Base-by-base conservation (phyloP, 2,888 invertebrate genomes). In the Metopia argyrocephala region DNA sequence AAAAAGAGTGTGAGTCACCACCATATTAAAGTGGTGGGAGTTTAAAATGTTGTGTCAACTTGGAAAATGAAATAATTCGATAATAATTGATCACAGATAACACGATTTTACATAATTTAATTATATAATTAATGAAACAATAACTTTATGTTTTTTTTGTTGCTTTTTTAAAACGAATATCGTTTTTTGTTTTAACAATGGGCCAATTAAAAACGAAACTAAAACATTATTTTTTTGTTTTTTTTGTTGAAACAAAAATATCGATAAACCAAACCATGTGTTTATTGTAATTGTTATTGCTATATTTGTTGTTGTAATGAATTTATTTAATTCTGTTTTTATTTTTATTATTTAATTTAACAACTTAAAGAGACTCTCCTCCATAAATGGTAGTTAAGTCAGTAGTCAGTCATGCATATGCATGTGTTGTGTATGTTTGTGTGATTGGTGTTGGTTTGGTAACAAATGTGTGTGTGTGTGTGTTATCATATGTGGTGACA, bases 371-470 rank as follows among this genome's bases (percentile, higher is more conserved):
- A 78, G 66, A 78, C 46, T 71, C 57, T 71, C 80, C 50, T 66
- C 80, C 76, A 73, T 80, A 80, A 80, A 76, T 76, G 80, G 80
- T 46, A 73, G 76, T n/a, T n/a, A n/a, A n/a, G n/a, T n/a, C n/a
- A n/a, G n/a, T n/a, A n/a, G n/a, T n/a, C n/a, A n/a, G n/a, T 76
- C 80, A 80, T 79, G 79, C 76, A 71, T 79, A 79, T 76, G 79
- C 48, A 79, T 79, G 71, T 38, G 38, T 74, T 57, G 70, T 6
- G 27, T 31, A 2, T 9, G 15, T 48, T 50, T 23, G 18, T 76
- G 59, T 56, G 62, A 69, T 61, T 69, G 45, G 31, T 66, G 6
- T 46, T 15, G 54, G 3, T 38, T 1, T 38, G 9, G 38, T 38
- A 28, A 78, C 70, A 66, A 75, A 79, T 70, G 79, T 76, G 52